Conservation (phyloP, 2,888 invertebrate species). For the Drosophila algonquin region DNA sequence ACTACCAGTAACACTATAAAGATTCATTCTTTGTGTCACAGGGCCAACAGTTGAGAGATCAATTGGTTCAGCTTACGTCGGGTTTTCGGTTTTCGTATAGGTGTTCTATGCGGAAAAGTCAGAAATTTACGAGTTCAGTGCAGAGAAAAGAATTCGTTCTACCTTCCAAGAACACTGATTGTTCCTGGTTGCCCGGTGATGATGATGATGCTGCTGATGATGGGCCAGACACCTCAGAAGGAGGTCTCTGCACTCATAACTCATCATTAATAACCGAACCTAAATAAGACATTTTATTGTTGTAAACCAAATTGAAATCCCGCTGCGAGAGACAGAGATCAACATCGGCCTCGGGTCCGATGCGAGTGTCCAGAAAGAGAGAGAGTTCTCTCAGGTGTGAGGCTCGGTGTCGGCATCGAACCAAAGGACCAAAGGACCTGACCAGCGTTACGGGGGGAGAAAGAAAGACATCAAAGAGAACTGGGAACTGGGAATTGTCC, state of each 20-base stretch:
- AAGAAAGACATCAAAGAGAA: constrained; percentile 67
- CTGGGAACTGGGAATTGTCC: constrained; percentile 11
- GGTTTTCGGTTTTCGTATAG: constrained; percentile 11
- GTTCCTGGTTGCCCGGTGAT: constrained; percentile 26
- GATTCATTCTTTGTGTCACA: not conserved
- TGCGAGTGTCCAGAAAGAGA: constrained; percentile 14
- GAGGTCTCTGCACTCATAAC: constrained; percentile 75
- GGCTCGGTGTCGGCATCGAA: constrained; percentile 55
- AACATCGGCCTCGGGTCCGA: not conserved
- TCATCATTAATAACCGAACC: constrained; percentile 79
- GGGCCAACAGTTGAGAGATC: not conserved
- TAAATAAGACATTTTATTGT: constrained; percentile 80
- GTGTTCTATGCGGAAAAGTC: constrained; percentile 1
- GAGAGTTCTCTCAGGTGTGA: constrained; percentile 58
- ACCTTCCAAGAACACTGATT: constrained; percentile 58
- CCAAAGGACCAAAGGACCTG: constrained; percentile 47
- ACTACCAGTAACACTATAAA: not conserved
- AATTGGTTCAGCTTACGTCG: constrained; percentile 15
- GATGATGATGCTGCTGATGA: constrained; percentile 40
- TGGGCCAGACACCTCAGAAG: constrained; percentile 51
- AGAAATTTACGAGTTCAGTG: constrained; percentile 36
- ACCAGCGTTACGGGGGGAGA: not conserved
- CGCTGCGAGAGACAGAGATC: constrained; percentile 61
- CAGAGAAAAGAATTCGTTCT: constrained; percentile 40
- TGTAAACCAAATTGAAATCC: constrained; percentile 73